These are phyloP conservation scores for Clistopyga incitator DNA, from an alignment of 2,888 invertebrate species.

Conservation along the genomic window DNA sequence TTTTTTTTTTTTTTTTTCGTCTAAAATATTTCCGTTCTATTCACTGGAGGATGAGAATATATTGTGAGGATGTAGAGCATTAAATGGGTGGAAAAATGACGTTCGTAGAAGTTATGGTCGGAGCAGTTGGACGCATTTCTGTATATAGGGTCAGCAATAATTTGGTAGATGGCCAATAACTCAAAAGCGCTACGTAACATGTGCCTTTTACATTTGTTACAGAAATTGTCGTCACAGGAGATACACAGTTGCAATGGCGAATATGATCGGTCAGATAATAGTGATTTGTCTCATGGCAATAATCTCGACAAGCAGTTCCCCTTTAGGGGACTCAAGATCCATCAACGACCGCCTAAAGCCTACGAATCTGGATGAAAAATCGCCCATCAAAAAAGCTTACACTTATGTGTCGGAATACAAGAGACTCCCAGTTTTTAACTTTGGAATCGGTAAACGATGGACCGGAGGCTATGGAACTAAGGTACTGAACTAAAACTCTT, in stretches of 20 bases:
- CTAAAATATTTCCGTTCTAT: not conserved
- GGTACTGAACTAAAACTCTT: constrained; percentile 73
- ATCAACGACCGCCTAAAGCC: constrained; percentile 14
- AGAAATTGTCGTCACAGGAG: constrained; percentile 7
- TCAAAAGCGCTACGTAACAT: not conserved
- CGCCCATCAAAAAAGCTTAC: constrained; percentile 85
- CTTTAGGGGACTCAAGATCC: constrained; percentile 67
- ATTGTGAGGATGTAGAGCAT: not conserved
- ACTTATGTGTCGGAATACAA: constrained; percentile 88
- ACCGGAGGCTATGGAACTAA: constrained; percentile 83
- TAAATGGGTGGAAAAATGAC: not conserved
- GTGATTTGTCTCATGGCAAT: constrained; percentile 49
- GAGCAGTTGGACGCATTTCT: not conserved
- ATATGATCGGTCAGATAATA: constrained; percentile 29
- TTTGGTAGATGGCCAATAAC: not conserved
- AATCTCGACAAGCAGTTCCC: constrained; percentile 61
- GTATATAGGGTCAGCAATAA: not conserved
- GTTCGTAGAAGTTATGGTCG: not conserved
- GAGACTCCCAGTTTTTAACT: constrained; percentile 85
- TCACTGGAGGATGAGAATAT: not conserved
- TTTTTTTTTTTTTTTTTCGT: not conserved
- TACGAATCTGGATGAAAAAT: constrained; percentile 46
- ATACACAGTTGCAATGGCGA: constrained; percentile 15
- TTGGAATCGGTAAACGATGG: constrained; percentile 83
- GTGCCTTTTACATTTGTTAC: constrained; percentile 19